Percentiles rank a stretch among this genome's conserved stretches.
These are phyloP conservation scores for Zaprionus kolodkinae DNA, from an alignment of 1,140 invertebrate species.

Conservation along the genomic window DNA sequence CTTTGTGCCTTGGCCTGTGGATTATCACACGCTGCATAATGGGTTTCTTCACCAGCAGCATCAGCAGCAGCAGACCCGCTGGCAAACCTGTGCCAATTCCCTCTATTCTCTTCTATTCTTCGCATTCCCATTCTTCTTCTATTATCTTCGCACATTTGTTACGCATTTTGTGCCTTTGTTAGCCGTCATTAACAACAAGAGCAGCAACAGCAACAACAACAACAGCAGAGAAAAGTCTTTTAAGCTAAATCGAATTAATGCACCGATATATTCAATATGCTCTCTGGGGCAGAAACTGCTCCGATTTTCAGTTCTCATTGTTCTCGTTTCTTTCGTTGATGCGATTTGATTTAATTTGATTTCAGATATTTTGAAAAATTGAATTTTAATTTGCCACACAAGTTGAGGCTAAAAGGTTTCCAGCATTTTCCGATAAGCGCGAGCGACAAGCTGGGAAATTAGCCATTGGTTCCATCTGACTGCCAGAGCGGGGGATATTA, in stretches of 20 bases:
- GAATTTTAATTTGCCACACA: slow-evolving; percentile 83
- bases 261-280: slow-evolving; percentile 64
- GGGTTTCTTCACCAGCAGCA: slow-evolving; percentile 49
- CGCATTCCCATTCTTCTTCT: slow-evolving; percentile 14
- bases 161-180: slow-evolving; percentile 60
- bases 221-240: slow-evolving; percentile 55
- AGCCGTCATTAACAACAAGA: slow-evolving; percentile 59
- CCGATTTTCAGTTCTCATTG: slow-evolving; percentile 6
- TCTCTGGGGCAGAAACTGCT: slow-evolving; percentile 40
- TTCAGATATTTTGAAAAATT: slow-evolving; percentile 74
- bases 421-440: slow-evolving; percentile 69
- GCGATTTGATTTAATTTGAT: slow-evolving; percentile 43
- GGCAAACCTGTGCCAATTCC: slow-evolving; percentile 79
- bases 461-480: slow-evolving; percentile 36
- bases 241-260: slow-evolving; percentile 78
- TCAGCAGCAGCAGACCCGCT: slow-evolving; percentile 59
- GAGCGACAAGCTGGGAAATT: slow-evolving; percentile 60
- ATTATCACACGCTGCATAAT: slow-evolving; percentile 80
- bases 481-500: neutral
- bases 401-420: slow-evolving; percentile 72
- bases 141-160: slow-evolving; percentile 56
- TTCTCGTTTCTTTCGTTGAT: slow-evolving; percentile 10
- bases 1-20: slow-evolving; percentile 61
- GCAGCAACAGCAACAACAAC: slow-evolving; percentile 16
- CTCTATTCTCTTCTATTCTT: neutral